A percentile compares a stretch with the other conserved stretches of the same genome.
Conservation (phyloP, 2,113 vertebrate genomes). For the Heterotilapia buettikoferi region DNA sequence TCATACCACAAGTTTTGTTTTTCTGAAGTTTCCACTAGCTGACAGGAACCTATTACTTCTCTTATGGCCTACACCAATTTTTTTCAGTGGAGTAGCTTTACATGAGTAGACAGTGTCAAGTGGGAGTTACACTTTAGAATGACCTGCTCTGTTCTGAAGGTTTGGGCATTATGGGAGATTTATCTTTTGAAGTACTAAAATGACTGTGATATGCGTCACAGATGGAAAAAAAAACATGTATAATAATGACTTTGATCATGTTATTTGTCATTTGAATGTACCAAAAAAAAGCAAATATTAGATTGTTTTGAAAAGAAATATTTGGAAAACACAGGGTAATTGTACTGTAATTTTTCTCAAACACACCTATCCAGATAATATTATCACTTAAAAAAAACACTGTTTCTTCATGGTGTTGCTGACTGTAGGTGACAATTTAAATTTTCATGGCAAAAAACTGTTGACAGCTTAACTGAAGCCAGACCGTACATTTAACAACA, state of each 20-base stretch:
- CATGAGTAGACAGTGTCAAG: not conserved
- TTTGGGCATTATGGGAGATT: not conserved
- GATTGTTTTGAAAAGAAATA: not conserved
- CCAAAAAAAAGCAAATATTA: not conserved
- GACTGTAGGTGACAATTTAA: not conserved
- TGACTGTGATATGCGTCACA: not conserved
- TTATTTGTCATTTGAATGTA: not conserved
- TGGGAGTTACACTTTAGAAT: not conserved
- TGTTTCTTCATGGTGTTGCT: not conserved
- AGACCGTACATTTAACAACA: not conserved
- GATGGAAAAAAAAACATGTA: not conserved
- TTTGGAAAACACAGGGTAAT: accelerated
- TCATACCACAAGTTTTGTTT: not conserved
- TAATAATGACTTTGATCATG: not conserved
- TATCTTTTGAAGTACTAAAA: not conserved
- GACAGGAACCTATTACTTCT: not conserved
- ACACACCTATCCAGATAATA: not conserved
- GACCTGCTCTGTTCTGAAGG: not conserved
- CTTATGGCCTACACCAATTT: not conserved
- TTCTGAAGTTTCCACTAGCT: not conserved
- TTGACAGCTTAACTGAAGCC: not conserved
- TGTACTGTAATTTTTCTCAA: not conserved
- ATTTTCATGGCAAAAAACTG: not conserved
- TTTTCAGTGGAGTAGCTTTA: not conserved
- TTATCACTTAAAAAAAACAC: not conserved